Evolutionary conservation across 1,140 invertebrate genomes (phyloP).

Genomic region (Phortica variegata): DNA sequence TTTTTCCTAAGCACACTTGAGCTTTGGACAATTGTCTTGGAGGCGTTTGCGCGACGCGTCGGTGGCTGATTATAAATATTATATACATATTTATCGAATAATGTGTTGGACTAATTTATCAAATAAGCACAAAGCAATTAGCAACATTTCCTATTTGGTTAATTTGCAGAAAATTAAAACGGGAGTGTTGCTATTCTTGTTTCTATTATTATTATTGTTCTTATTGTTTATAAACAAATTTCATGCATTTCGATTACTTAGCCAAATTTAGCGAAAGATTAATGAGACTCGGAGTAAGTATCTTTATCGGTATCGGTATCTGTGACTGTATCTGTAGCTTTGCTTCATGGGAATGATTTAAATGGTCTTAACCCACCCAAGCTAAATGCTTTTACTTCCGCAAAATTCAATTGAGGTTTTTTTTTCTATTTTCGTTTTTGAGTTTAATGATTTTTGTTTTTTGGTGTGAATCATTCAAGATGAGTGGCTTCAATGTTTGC

Average conservation of each 20-base stretch:
- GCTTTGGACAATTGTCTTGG: too few relatives aligned
- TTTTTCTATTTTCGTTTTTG: constrained; percentile 29
- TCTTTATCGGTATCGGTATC: too few relatives aligned
- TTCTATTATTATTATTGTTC: constrained; percentile 22
- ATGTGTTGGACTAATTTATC: too few relatives aligned
- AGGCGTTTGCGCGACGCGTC: too few relatives aligned
- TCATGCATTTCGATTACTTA: too few relatives aligned
- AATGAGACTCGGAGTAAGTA: constrained; percentile 49
- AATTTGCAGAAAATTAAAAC: constrained; percentile 52
- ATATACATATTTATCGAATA: too few relatives aligned
- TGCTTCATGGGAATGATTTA: constrained; percentile 35
- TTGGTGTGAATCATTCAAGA: too few relatives aligned
- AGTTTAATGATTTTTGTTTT: constrained; percentile 5
- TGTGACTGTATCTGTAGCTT: constrained; percentile 33
- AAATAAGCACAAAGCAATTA: constrained; percentile 39
- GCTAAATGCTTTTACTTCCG: constrained; percentile 47
- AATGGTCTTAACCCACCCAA: constrained; percentile 47
- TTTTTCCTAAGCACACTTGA: too few relatives aligned
- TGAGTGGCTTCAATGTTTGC: too few relatives aligned
- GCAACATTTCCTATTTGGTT: constrained; percentile 51
- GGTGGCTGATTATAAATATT: too few relatives aligned
- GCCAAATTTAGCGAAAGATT: constrained; percentile 50
- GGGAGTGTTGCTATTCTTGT: constrained; percentile 36
- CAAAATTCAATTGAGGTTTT: constrained; percentile 23
- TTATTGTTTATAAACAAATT: too few relatives aligned